Evolutionary conservation across 2,888 invertebrate species (phyloP).

Genomic region (Xestia rhomboidea): DNA sequence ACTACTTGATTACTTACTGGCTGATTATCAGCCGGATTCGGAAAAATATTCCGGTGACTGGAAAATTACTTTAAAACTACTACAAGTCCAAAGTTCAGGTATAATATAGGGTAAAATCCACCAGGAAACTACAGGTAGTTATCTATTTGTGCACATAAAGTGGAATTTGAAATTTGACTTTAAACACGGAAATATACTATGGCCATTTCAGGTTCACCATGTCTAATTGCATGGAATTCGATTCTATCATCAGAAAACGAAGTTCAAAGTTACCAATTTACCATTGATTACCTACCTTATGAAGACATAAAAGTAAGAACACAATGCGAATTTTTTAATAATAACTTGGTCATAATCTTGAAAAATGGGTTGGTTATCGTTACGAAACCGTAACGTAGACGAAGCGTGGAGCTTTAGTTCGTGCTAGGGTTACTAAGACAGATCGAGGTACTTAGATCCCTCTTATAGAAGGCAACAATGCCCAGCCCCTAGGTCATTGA

Average conservation of each 20-base stretch:
- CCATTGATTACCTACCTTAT: too few species aligned
- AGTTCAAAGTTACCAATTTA: background rate
- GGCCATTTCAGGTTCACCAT: background rate
- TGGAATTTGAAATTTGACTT: background rate
- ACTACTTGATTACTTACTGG: background rate
- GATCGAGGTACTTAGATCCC: background rate
- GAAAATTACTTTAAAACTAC: background rate
- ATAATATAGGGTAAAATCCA: background rate
- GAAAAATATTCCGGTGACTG: background rate
- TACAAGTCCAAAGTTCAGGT: background rate
- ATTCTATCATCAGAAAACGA: background rate
- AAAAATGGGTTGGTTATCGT: background rate
- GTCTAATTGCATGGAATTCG: background rate
- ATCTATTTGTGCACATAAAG: too few species aligned
- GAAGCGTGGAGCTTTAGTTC: background rate
- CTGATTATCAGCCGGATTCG: background rate
- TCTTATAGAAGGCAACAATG: slow-evolving; percentile 1
- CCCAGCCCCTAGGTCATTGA: background rate
- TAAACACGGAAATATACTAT: background rate
- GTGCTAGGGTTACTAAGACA: slow-evolving; percentile 8
- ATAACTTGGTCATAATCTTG: background rate
- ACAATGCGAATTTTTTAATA: background rate
- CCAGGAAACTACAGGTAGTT: background rate
- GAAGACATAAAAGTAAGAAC: too few species aligned
- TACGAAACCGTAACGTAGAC: background rate